phyloP scores from a whole-genome alignment of 2,888 invertebrate species.

The Lamproptera curius region DNA sequence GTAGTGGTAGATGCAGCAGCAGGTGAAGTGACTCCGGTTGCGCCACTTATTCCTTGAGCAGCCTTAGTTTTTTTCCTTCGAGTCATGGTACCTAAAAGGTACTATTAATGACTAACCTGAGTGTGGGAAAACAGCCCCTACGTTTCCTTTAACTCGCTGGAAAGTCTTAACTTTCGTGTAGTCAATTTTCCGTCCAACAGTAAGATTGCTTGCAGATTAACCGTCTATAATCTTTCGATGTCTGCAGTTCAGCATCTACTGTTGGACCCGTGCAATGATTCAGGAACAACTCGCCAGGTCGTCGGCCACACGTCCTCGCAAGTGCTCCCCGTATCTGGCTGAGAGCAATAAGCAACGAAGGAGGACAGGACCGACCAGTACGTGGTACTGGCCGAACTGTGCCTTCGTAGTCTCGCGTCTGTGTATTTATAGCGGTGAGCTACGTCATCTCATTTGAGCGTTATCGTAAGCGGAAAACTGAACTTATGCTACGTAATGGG shows the following conservation, averaged over 20 bases:
- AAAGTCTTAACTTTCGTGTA: no score
- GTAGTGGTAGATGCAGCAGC: not conserved
- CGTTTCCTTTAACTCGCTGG: no score
- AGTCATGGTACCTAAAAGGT: constrained; percentile 6
- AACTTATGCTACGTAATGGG: no score
- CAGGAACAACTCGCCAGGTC: no score
- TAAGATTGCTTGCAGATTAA: not conserved
- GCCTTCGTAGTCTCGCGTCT: not conserved
- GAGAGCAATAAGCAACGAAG: not conserved
- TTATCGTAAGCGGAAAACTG: not conserved
- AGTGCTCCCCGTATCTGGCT: not conserved
- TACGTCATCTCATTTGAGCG: not conserved
- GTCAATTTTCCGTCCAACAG: not conserved
- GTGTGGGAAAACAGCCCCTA: not conserved
- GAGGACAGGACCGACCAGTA: constrained; percentile 18
- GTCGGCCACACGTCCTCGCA: not conserved
- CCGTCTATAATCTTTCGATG: not conserved
- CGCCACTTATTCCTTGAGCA: not conserved
- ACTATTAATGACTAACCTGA: not conserved
- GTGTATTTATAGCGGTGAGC: not conserved
- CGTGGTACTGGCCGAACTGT: constrained; percentile 19
- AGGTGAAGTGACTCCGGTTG: not conserved
- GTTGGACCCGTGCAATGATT: no score
- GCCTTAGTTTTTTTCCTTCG: constrained; percentile 14
- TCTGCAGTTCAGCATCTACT: not conserved